phyloP scores from a whole-genome alignment of 2,113 vertebrate genomes.

The Crotalus helleri region DNA sequence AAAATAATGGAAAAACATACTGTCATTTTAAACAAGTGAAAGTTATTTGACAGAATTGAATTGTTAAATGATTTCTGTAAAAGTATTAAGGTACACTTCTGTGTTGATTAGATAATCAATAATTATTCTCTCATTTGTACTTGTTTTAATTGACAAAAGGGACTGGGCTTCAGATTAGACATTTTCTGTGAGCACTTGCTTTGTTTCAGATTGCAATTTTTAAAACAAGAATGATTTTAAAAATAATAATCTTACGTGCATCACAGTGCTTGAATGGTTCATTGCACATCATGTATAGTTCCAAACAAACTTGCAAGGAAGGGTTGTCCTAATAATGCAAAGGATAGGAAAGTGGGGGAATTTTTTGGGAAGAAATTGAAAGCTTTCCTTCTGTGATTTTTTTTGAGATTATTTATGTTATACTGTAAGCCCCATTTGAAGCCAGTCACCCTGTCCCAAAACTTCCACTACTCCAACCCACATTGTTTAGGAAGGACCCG shows the following conservation, averaged over 20 bases:
- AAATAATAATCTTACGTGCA: neutral
- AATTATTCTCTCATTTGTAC: slow-evolving; percentile 7
- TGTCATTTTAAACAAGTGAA: slow-evolving; percentile 24
- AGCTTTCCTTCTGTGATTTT: neutral
- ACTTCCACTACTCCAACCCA: neutral
- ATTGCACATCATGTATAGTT: neutral
- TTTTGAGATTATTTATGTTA: neutral
- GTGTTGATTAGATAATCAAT: neutral
- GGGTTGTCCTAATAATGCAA: neutral
- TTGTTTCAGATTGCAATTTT: neutral
- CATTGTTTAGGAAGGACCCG: neutral
- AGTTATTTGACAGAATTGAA: slow-evolving; percentile 22
- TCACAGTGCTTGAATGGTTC: neutral
- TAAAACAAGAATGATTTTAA: neutral
- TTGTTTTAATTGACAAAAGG: neutral
- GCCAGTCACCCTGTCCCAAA: neutral
- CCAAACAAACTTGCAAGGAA: neutral
- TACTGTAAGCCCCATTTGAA: neutral
- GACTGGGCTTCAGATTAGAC: neutral
- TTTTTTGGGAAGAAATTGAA: neutral
- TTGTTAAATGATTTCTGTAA: slow-evolving; percentile 34
- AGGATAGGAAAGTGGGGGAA: neutral
- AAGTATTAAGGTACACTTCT: slow-evolving; percentile 19
- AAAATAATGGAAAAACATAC: slow-evolving; percentile 34
- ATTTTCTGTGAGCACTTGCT: neutral